Evolutionary conservation across 2,113 vertebrate species (phyloP).

Genomic region (Petaurus breviceps): DNA sequence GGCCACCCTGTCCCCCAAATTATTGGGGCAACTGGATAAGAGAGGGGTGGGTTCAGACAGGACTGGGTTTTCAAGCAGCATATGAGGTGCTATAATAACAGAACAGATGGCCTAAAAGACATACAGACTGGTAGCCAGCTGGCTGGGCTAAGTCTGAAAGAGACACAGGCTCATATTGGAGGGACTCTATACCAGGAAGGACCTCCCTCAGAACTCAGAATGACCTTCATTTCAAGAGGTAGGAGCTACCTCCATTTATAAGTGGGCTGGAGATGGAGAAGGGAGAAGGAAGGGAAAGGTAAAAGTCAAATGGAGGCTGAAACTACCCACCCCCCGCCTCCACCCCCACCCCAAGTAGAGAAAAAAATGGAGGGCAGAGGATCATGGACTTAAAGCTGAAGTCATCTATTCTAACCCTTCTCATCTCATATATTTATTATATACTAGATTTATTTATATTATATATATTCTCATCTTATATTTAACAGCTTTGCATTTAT

Average conservation of each 20-base stretch:
- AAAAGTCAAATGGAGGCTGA: not conserved
- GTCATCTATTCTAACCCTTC: not conserved
- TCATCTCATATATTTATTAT: not conserved
- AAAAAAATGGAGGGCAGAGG: not conserved
- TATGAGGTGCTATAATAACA: not conserved
- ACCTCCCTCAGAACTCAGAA: not conserved
- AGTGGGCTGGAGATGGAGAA: not conserved
- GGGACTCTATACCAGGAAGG: not conserved
- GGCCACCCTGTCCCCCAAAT: not conserved
- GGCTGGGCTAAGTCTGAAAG: not conserved
- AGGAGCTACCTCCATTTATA: not conserved
- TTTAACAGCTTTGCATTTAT: not conserved
- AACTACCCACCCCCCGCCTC: not conserved
- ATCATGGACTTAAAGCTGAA: not conserved
- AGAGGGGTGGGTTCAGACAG: not conserved
- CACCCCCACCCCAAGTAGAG: not conserved
- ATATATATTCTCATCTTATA: no score
- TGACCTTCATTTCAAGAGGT: not conserved
- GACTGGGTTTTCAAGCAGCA: not conserved
- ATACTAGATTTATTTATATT: no score
- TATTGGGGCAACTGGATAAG: not conserved
- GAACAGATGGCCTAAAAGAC: not conserved
- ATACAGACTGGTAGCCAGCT: not conserved
- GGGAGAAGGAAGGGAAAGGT: not conserved
- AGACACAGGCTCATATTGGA: not conserved